These are phyloP conservation scores for Cyclopterus lumpus DNA, from an alignment of 2,797 vertebrate genomes.

Conservation along the genomic window DNA sequence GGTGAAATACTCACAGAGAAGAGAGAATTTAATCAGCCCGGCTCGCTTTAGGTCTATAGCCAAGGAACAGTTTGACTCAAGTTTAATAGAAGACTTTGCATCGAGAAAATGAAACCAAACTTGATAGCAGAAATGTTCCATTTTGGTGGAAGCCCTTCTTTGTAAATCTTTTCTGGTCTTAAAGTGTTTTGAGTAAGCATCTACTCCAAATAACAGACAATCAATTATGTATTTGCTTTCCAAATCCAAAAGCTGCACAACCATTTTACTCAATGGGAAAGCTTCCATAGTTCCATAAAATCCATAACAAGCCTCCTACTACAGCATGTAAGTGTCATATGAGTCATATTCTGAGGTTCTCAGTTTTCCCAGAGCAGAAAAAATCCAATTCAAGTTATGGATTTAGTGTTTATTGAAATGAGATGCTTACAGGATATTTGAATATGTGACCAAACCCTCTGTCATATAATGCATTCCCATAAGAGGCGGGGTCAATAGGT, in stretches of 20 bases:
- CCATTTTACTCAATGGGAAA: slow-evolving; percentile 34
- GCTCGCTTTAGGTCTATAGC: slow-evolving; percentile 25
- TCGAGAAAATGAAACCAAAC: slow-evolving; percentile 19
- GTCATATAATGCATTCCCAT: slow-evolving; percentile 81
- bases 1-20: slow-evolving; percentile 32
- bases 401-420: slow-evolving; percentile 81
- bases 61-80: slow-evolving; percentile 36
- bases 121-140: slow-evolving; percentile 11
- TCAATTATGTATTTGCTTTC: slow-evolving; percentile 1
- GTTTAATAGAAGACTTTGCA: slow-evolving; percentile 27
- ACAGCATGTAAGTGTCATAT: slow-evolving; percentile 46
- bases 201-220: slow-evolving; percentile 4
- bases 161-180: neutral
- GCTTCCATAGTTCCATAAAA: slow-evolving; percentile 33
- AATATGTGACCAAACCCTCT: slow-evolving; percentile 71
- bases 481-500: slow-evolving; percentile 71
- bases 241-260: slow-evolving; percentile 17
- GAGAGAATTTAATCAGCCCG: slow-evolving; percentile 49
- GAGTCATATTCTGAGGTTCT: slow-evolving; percentile 59
- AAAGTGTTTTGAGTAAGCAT: slow-evolving; percentile 19
- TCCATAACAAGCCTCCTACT: too few species aligned
- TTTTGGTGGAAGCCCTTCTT: slow-evolving; percentile 6
- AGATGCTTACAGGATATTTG: slow-evolving; percentile 77
- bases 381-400: slow-evolving; percentile 78
- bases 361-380: slow-evolving; percentile 62